phyloP scores from a whole-genome alignment of 2,113 vertebrate genomes.

The Tetrao urogallus region DNA sequence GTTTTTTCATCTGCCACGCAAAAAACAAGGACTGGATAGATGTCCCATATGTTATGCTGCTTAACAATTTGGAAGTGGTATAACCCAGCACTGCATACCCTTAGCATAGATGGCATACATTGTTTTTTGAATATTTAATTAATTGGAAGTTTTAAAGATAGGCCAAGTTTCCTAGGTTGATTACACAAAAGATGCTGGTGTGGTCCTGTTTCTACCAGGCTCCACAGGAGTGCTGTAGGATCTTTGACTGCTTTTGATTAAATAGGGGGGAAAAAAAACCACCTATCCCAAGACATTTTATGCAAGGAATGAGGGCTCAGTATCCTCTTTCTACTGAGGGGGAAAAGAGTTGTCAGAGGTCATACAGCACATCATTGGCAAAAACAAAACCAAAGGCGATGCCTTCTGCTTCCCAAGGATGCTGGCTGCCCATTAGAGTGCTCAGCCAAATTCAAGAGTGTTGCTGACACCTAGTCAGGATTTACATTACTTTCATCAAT shows the following conservation, averaged over 20 bases:
- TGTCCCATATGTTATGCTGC: neutral
- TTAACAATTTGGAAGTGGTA: neutral
- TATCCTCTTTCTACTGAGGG: neutral
- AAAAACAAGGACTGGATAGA: neutral
- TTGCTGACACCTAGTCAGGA: neutral
- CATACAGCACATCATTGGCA: neutral
- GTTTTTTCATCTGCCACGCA: neutral
- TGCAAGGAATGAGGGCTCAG: neutral
- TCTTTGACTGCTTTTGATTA: neutral
- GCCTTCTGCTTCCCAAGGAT: neutral
- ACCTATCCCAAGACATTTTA: neutral
- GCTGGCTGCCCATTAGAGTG: fast-evolving
- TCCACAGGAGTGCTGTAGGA: neutral
- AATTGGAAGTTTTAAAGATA: neutral
- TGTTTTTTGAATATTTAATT: neutral
- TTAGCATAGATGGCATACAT: neutral
- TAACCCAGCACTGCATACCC: neutral
- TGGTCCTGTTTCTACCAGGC: neutral
- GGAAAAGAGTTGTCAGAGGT: neutral
- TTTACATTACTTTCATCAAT: neutral
- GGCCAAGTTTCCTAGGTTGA: neutral
- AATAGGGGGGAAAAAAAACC: neutral
- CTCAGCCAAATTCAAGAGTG: neutral
- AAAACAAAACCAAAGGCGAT: neutral
- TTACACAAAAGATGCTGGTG: neutral